Conservation (phyloP, 2,797 vertebrate genomes). For the Sebastiscus tertius region DNA sequence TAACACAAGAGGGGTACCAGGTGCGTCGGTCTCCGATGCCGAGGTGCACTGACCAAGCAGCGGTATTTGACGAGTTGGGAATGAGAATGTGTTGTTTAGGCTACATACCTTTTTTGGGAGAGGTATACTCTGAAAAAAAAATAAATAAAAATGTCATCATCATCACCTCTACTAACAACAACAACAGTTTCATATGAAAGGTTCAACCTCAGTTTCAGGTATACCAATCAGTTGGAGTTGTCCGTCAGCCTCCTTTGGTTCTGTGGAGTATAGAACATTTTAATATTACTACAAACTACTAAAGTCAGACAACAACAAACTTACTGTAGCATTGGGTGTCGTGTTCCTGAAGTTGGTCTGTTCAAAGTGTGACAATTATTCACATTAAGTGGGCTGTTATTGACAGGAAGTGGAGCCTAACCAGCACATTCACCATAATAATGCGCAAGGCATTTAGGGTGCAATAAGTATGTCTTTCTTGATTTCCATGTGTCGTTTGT, state of each 20-base stretch:
- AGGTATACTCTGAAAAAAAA: slow-evolving; percentile 40
- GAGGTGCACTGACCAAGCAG: no score
- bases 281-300: neutral
- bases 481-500: no score
- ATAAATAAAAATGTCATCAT: neutral
- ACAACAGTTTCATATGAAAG: neutral
- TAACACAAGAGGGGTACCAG: no score
- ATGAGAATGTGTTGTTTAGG: neutral
- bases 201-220: neutral
- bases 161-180: neutral
- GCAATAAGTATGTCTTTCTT: no score
- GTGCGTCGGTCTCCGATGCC: no score
- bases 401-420: neutral
- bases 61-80: no score
- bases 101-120: slow-evolving; percentile 55
- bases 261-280: neutral
- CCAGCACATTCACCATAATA: neutral
- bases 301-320: neutral
- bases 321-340: neutral
- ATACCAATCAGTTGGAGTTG: neutral
- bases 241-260: accelerated
- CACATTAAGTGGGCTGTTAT: neutral
- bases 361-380: neutral
- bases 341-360: neutral
- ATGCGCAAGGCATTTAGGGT: no score